Conservation (phyloP, 2,888 invertebrate genomes). For the Octonoba sinensis region DNA sequence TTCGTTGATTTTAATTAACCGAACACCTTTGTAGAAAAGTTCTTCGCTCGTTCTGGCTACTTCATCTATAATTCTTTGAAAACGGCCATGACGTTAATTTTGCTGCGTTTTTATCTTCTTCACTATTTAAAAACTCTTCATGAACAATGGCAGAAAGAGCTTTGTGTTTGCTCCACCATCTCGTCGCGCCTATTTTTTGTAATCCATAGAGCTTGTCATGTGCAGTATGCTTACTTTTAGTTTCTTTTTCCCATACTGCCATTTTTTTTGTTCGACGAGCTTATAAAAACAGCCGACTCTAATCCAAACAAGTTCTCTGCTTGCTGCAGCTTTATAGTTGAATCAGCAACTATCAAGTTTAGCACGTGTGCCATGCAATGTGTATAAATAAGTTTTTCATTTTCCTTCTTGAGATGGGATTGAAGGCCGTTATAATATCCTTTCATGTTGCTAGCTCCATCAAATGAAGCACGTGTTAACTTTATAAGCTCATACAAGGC, state of each 20-base stretch:
- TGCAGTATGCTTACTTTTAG: conserved; percentile 5
- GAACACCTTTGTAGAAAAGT: conserved; percentile 7
- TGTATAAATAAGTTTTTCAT: not conserved
- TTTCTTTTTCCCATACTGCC: not conserved
- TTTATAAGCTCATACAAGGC: conserved; percentile 3
- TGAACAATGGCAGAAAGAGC: conserved; percentile 6
- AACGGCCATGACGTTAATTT: not conserved
- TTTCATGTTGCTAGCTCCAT: conserved; percentile 11
- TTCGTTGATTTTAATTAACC: not conserved
- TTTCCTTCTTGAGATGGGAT: not conserved
- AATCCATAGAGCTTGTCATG: conserved; percentile 2
- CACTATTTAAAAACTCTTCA: not conserved
- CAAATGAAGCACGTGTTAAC: conserved; percentile 1
- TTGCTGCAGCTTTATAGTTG: conserved; percentile 3
- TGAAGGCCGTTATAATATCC: conserved; percentile 1
- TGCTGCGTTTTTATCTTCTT: not conserved
- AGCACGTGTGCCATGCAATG: conserved; percentile 2
- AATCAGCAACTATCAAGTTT: not conserved
- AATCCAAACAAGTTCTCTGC: conserved; percentile 11
- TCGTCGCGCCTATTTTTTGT: not conserved
- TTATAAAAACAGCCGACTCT: conserved; percentile 9
- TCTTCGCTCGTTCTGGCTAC: conserved; percentile 8
- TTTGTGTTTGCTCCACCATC: conserved; percentile 15
- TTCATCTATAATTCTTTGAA: conserved; percentile 4
- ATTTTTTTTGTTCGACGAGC: conserved; percentile 2